Evolutionary conservation across 1,140 invertebrate genomes (phyloP).

Genomic region (Heliothis subflexa): DNA sequence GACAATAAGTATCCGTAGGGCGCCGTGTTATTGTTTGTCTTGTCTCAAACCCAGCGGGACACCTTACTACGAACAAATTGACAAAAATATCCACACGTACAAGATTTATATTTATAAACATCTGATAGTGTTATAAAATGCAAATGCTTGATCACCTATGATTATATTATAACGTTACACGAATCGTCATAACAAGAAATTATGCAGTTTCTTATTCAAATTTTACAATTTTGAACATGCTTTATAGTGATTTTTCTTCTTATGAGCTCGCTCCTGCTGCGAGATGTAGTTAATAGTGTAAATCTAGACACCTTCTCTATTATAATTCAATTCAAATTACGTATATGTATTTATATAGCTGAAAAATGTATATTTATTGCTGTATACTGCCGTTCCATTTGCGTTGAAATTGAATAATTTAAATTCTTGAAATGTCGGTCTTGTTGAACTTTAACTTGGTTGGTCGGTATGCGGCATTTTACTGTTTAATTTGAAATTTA

Average conservation of each 20-base stretch:
- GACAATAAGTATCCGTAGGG: constrained; percentile 78
- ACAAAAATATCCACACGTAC: constrained; percentile 55
- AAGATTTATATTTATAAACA: constrained; percentile 40
- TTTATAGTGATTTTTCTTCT: constrained; percentile 27
- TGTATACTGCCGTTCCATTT: constrained; percentile 4
- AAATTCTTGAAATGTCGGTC: constrained; percentile 25
- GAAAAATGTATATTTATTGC: constrained; percentile 32
- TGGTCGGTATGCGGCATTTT: not conserved
- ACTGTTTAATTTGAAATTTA: constrained; percentile 9
- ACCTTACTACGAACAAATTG: constrained; percentile 70
- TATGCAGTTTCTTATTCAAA: not conserved
- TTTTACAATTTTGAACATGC: constrained; percentile 4
- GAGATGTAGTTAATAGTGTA: constrained; percentile 29
- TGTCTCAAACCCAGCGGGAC: constrained; percentile 65
- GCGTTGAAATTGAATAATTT: constrained; percentile 25
- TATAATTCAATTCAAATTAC: constrained; percentile 39
- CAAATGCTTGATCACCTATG: constrained; percentile 32
- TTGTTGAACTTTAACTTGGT: constrained; percentile 6
- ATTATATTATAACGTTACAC: constrained; percentile 36
- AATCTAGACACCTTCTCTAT: constrained; percentile 39
- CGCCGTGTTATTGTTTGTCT: constrained; percentile 75
- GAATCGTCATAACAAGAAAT: constrained; percentile 26
- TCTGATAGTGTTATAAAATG: constrained; percentile 38
- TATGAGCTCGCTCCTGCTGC: constrained; percentile 12
- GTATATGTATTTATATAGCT: constrained; percentile 24